Percentiles rank a stretch among this genome's conserved stretches.
phyloP scores from a whole-genome alignment of 35 echinoderm and acorn worm species.

The Holothuria glaberrima region DNA sequence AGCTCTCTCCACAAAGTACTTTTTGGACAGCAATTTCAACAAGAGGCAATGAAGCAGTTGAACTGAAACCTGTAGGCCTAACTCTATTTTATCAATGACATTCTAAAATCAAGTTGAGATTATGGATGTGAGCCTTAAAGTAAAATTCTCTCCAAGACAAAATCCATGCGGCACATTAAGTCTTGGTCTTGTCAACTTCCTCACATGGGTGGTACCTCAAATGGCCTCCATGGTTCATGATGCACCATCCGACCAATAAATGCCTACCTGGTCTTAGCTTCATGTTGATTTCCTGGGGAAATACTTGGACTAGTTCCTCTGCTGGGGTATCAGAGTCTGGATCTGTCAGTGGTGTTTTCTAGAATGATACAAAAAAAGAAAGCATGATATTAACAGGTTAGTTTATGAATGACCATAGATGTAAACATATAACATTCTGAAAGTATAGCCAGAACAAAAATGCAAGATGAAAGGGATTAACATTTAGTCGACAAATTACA shows the following conservation, averaged over 20 bases:
- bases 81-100: too few relatives aligned
- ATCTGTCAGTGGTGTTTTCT: slow-evolving; percentile 24
- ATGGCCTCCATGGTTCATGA: neutral
- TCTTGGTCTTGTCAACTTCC: too few relatives aligned
- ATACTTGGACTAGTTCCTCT: slow-evolving; percentile 47
- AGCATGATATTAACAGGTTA: neutral
- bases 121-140: neutral
- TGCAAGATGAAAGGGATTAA: too few relatives aligned
- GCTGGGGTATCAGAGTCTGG: neutral
- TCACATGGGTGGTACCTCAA: neutral
- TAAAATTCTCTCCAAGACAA: neutral
- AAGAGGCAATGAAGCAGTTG: neutral
- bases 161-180: neutral
- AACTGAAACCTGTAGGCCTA: neutral
- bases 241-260: neutral
- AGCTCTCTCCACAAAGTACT: too few relatives aligned
- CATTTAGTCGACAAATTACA: too few relatives aligned
- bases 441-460: too few relatives aligned
- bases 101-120: neutral
- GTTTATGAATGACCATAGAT: too few relatives aligned
- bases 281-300: slow-evolving; percentile 3
- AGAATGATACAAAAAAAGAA: neutral
- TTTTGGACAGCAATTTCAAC: too few relatives aligned
- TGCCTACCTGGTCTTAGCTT: slow-evolving; percentile 56
- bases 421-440: too few relatives aligned